Evolutionary conservation across 2,113 vertebrate genomes (phyloP).

Genomic region (Leuciscus idus): DNA sequence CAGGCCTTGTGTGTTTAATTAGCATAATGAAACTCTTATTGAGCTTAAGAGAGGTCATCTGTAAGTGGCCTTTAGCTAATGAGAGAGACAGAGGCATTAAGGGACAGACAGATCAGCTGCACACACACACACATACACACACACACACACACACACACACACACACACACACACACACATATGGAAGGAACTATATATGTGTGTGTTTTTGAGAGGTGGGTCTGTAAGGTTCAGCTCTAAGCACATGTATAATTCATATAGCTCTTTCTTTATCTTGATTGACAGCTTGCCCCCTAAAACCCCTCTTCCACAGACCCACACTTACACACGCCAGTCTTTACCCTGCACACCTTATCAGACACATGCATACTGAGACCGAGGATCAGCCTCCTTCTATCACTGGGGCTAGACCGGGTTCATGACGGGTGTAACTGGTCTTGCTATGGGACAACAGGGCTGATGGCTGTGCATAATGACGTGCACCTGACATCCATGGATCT

Average conservation of each 20-base stretch:
- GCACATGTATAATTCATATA: slow-evolving; percentile 57
- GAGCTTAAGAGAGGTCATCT: slow-evolving; percentile 55
- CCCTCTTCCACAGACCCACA: slow-evolving; percentile 33
- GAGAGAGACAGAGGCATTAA: slow-evolving; percentile 45
- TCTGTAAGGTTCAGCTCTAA: slow-evolving; percentile 53
- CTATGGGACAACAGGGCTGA: neutral
- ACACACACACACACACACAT: slow-evolving; percentile 36
- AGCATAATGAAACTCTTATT: slow-evolving; percentile 51
- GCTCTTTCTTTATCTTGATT: slow-evolving; percentile 52
- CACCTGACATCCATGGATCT: neutral
- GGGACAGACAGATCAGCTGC: slow-evolving; percentile 33
- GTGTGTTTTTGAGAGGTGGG: slow-evolving; percentile 26
- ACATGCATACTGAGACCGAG: neutral
- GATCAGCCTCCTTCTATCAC: neutral
- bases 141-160: slow-evolving; percentile 36
- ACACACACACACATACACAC: slow-evolving; percentile 31
- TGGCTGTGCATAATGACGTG: neutral
- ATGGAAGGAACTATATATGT: neutral
- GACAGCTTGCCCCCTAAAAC: slow-evolving; percentile 44
- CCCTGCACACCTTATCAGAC: neutral
- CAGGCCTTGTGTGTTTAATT: slow-evolving; percentile 49
- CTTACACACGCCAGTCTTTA: slow-evolving; percentile 3
- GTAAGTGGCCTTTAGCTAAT: slow-evolving; percentile 58
- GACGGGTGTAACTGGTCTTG: neutral
- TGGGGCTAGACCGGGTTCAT: neutral